A percentile compares a stretch with the other conserved stretches of the same genome.
phyloP scores from a whole-genome alignment of 2,113 vertebrate species.

The Nyctibius bracteatus region DNA sequence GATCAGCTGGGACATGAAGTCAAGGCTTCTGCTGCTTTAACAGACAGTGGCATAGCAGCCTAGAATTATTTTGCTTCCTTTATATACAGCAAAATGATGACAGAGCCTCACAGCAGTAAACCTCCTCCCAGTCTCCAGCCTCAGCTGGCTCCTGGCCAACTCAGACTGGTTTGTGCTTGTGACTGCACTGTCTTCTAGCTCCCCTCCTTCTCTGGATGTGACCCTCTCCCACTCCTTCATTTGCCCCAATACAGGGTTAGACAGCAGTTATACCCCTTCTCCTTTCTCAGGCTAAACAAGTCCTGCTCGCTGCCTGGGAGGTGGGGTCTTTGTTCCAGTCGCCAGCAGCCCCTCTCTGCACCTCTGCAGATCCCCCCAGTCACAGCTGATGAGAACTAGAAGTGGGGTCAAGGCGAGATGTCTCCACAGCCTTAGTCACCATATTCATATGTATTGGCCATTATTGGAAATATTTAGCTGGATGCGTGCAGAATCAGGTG shows the following conservation, averaged over 20 bases:
- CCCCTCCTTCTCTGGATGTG: neutral
- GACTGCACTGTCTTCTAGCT: neutral
- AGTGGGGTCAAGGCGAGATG: neutral
- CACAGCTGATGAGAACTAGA: neutral
- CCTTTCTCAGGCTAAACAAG: neutral
- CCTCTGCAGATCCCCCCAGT: neutral
- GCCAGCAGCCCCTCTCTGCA: neutral
- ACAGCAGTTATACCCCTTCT: neutral
- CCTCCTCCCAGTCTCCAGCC: neutral
- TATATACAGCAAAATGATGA: neutral
- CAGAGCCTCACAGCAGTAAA: neutral
- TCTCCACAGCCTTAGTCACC: neutral
- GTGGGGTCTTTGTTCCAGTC: neutral
- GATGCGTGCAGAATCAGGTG: neutral
- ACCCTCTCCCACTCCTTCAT: neutral
- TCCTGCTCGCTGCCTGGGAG: fast-evolving
- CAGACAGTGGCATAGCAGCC: neutral
- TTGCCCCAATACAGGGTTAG: neutral
- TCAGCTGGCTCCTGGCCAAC: neutral
- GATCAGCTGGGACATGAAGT: neutral
- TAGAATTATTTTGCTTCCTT: neutral
- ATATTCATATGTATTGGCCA: neutral
- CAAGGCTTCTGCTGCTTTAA: neutral
- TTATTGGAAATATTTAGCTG: neutral
- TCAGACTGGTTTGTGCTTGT: neutral